Base-by-base conservation (phyloP, 2,797 vertebrate genomes). In the Percopsis omiscomaycus region DNA sequence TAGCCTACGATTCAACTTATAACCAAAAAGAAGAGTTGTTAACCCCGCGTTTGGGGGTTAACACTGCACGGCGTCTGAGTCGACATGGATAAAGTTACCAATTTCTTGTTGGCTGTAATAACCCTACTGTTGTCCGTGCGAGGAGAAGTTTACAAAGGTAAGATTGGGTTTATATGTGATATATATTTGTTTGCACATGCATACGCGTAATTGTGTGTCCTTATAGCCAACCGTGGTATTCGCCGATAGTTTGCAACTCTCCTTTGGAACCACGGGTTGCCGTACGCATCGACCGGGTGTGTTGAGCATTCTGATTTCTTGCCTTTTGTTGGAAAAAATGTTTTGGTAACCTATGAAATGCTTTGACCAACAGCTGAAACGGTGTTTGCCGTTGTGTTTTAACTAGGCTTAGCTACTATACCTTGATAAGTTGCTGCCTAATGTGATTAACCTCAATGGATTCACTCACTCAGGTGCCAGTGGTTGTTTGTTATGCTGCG, bases 61-160 rank as follows among this genome's bases (percentile, higher is more conserved):
- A 89, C 84, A 80, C 78, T 46, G 44, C 73, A 46, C 73, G 72
- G 75, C 82, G 78, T 74, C 78, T 75, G 81, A 32, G 73, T 65
- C 80, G 91, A 89, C 71, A 94, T 94, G 93, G 92, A 93, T 88
- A 94, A 93, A 93, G 89, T 94, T 93, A 65, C 90, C 72, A 86
- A 84, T 83, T 89, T 80, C 61, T 69, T 91, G 71, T 84, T 92
- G 70, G 88, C 89, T 54, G 91, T 85, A n/a, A 55, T 91, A 55
- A 87, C 88, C 75, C 84, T 93, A 64, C 82, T 92, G 82, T 4
- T 91, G 78, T 88, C 89, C 60, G 86, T 75, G 37, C 74, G 80
- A 46, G 92, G 88, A 79, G 90, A 94, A 91, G 89, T 92, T 89
- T 93, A 88, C 65, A 93, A 91, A 92, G 93, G 92, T 94, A 91